Evolutionary conservation across 2,797 vertebrate species (phyloP).

Genomic region (Gila robusta): DNA sequence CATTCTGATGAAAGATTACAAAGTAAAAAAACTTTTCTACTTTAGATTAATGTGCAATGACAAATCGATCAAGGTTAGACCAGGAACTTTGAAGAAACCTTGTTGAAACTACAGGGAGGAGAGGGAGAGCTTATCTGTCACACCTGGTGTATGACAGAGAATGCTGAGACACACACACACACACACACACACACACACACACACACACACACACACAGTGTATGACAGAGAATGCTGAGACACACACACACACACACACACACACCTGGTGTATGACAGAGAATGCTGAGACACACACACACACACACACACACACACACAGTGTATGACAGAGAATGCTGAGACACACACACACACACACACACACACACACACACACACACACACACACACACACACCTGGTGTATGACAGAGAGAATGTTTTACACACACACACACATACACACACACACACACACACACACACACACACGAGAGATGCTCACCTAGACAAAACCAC

Average conservation of each 20-base stretch:
- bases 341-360: neutral
- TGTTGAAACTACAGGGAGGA: constrained; percentile 3
- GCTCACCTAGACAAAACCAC: neutral
- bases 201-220: neutral
- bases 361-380: constrained; percentile 12
- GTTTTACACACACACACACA: no score
- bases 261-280: neutral
- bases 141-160: constrained; percentile 12
- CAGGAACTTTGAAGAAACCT: constrained; percentile 11
- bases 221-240: no score
- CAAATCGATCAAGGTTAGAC: neutral
- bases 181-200: constrained; percentile 8
- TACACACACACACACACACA: no score
- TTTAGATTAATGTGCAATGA: neutral
- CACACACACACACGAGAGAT: neutral
- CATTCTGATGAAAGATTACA: neutral
- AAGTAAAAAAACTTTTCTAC: neutral
- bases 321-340: neutral
- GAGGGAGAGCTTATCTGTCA: constrained; percentile 1
- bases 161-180: neutral
- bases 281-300: no score
- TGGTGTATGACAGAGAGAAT: no score
- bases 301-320: no score
- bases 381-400: neutral
- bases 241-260: neutral